Conservation (phyloP, 2,113 vertebrate species). For the Alexandromys fortis region DNA sequence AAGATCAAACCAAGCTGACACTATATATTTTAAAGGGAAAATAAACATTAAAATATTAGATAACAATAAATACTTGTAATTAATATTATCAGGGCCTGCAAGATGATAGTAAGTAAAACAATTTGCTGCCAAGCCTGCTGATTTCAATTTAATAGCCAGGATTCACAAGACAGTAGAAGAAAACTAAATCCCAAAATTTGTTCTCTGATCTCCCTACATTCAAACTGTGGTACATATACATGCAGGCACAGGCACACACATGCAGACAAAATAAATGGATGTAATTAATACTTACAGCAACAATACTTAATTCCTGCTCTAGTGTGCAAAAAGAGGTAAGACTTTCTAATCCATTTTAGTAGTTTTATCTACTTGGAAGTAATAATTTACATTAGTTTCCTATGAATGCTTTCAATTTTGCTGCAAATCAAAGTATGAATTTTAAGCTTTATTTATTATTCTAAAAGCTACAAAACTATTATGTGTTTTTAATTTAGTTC, state of each 20-base stretch:
- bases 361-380: not conserved
- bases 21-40: not conserved
- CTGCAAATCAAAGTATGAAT: not conserved
- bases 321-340: not conserved
- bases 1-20: not conserved
- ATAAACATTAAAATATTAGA: not conserved
- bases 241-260: not conserved
- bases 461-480: not conserved
- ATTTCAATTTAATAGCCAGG: not conserved
- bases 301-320: not conserved
- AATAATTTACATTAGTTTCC: conserved; percentile 13
- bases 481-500: not conserved
- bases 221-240: not conserved
- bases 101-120: not conserved
- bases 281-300: not conserved
- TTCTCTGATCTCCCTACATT: not conserved
- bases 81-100: not conserved
- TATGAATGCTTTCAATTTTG: not conserved
- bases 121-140: not conserved
- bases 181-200: not conserved
- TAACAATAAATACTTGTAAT: not conserved
- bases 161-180: not conserved
- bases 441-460: not conserved
- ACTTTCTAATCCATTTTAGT: not conserved
- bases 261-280: not conserved